Percentiles rank a stretch among this genome's conserved stretches.
phyloP scores from a whole-genome alignment of 2,797 vertebrate genomes.

The Gephyroberyx darwinii region DNA sequence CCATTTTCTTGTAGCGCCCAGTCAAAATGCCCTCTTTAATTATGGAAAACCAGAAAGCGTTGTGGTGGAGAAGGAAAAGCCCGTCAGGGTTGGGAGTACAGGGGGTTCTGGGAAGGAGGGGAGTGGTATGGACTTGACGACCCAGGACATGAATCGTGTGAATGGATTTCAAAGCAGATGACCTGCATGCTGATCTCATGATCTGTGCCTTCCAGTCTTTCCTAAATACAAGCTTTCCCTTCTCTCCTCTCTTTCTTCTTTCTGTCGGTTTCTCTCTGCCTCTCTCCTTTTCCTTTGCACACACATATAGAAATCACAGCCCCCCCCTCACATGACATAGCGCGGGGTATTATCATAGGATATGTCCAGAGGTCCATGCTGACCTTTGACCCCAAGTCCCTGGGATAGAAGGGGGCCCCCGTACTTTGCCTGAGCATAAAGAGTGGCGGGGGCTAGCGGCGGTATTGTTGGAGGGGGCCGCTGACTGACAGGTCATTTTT shows the following conservation, averaged over 20 bases:
- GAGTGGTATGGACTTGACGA: conserved; percentile 68
- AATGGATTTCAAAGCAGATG: conserved; percentile 90
- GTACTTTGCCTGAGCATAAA: conserved; percentile 79
- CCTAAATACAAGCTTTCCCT: conserved; percentile 73
- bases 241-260: conserved; percentile 61
- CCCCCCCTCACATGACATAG: conserved; percentile 78
- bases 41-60: conserved; percentile 65
- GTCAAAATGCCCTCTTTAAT: conserved; percentile 75
- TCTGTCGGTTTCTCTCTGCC: conserved; percentile 53
- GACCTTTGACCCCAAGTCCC: conserved; percentile 81
- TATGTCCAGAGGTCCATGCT: conserved; percentile 89
- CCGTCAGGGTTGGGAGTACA: conserved; percentile 39
- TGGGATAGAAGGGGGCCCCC: conserved; percentile 79
- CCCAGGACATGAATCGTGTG: conserved; percentile 75
- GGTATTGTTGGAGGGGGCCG: conserved; percentile 78
- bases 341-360: conserved; percentile 71
- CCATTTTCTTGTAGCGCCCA: conserved; percentile 65
- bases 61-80: conserved; percentile 56
- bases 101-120: conserved; percentile 31
- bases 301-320: conserved; percentile 59
- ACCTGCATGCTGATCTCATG: conserved; percentile 89
- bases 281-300: conserved; percentile 12
- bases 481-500: conserved; percentile 74
- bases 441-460: conserved; percentile 75
- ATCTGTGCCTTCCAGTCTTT: conserved; percentile 81